These are phyloP conservation scores for Plecotus auritus DNA, from an alignment of 2,113 vertebrate species.

Conservation along the genomic window DNA sequence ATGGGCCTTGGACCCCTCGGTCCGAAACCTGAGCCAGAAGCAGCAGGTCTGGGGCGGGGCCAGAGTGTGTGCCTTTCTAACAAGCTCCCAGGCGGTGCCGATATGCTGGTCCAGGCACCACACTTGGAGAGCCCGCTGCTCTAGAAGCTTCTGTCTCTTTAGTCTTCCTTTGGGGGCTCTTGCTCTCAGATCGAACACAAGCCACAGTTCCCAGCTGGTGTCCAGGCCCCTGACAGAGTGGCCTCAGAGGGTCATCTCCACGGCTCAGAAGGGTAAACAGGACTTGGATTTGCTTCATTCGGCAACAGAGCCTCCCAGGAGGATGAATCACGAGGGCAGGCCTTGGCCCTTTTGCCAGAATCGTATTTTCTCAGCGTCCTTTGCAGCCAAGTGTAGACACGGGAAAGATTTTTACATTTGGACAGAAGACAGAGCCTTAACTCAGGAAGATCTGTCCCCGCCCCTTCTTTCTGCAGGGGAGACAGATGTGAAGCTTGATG, in stretches of 20 bases:
- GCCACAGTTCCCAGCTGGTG: background rate
- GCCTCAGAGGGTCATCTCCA: background rate
- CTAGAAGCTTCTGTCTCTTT: background rate
- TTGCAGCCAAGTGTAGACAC: background rate
- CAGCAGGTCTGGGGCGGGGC: background rate
- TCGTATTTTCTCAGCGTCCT: background rate
- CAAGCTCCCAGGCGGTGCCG: background rate
- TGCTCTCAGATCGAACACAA: background rate
- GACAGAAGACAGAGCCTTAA: background rate
- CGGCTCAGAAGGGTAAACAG: background rate
- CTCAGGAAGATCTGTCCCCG: background rate
- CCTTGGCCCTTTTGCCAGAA: background rate
- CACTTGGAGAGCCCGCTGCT: background rate
- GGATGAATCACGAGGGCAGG: background rate
- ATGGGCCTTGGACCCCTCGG: rapidly evolving
- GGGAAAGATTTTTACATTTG: background rate
- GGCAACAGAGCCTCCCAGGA: background rate
- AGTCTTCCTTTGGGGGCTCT: background rate
- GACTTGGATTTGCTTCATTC: background rate
- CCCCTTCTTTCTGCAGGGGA: background rate
- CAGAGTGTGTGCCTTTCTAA: background rate
- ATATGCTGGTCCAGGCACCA: no score
- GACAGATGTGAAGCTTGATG: background rate
- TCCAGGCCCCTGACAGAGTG: background rate
- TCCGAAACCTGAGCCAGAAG: background rate